These are phyloP conservation scores for Stenchaetothrips biformis DNA, from an alignment of 2,888 invertebrate genomes.

Conservation along the genomic window DNA sequence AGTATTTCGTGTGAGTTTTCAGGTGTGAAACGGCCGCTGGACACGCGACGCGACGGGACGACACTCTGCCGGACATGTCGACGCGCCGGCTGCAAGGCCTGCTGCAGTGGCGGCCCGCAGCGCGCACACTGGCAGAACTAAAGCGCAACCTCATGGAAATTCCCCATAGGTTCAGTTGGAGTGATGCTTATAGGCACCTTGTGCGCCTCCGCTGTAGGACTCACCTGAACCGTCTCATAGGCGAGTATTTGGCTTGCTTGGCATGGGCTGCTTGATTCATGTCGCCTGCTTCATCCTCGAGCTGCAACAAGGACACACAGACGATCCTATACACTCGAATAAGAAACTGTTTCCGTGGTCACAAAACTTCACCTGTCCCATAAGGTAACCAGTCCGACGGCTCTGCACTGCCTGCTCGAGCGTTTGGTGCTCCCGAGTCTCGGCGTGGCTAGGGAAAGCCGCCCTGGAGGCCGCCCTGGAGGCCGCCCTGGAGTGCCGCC, in stretches of 20 bases:
- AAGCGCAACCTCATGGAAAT: neutral
- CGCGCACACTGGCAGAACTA: neutral
- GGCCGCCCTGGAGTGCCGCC: too few relatives aligned
- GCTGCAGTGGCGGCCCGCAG: neutral
- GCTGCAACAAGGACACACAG: neutral
- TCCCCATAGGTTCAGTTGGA: too few relatives aligned
- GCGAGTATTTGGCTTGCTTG: slow-evolving; percentile 39
- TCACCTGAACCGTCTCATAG: slow-evolving; percentile 44
- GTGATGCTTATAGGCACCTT: neutral
- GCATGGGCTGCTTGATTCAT: slow-evolving; percentile 15
- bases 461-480: too few relatives aligned
- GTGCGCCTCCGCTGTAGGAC: slow-evolving; percentile 28
- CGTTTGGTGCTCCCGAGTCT: too few relatives aligned
- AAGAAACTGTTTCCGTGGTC: too few relatives aligned
- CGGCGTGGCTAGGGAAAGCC: too few relatives aligned
- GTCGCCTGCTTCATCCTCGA: neutral
- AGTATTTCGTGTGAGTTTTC: slow-evolving; percentile 5
- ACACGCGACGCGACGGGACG: neutral
- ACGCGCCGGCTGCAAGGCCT: neutral
- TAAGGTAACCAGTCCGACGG: too few relatives aligned
- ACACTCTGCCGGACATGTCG: neutral
- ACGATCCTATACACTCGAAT: too few relatives aligned
- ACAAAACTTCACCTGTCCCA: too few relatives aligned
- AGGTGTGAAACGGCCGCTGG: neutral
- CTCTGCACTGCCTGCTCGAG: too few relatives aligned